phyloP scores from a whole-genome alignment of 1,140 invertebrate genomes.

The Drosophila littoralis region DNA sequence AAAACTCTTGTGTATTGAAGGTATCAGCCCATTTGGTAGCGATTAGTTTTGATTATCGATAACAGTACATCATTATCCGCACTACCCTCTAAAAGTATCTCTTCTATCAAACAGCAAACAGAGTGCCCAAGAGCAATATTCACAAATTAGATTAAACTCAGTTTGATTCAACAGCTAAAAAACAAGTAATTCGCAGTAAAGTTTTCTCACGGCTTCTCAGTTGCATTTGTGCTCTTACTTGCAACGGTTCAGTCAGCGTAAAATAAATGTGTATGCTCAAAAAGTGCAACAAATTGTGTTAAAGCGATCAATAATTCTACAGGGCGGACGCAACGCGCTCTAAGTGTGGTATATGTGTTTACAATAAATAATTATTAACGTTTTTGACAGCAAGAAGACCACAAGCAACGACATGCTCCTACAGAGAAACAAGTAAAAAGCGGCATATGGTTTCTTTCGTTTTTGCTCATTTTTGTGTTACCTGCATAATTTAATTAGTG shows the following conservation, averaged over 20 bases:
- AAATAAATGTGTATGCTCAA: constrained; percentile 1
- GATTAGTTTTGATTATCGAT: constrained; percentile 6
- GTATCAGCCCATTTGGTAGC: background rate
- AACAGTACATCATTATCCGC: background rate
- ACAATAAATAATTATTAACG: constrained; percentile 36
- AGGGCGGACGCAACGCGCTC: constrained; percentile 19
- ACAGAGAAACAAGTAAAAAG: constrained; percentile 82
- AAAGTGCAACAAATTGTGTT: constrained; percentile 20
- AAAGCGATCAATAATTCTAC: constrained; percentile 37
- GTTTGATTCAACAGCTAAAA: background rate
- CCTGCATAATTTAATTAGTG: constrained; percentile 70
- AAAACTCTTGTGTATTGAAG: too few species aligned
- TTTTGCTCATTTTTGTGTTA: constrained; percentile 56
- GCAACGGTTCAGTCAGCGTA: constrained; percentile 8
- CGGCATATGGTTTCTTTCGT: constrained; percentile 53
- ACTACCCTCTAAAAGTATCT: background rate
- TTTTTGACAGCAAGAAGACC: constrained; percentile 41
- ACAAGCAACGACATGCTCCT: constrained; percentile 66
- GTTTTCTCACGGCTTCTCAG: constrained; percentile 3
- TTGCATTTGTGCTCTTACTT: constrained; percentile 34
- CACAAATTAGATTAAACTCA: background rate
- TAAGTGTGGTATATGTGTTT: constrained; percentile 43
- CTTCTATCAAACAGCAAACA: background rate
- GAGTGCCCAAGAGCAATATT: constrained; percentile 6
- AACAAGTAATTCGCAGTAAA: background rate